phyloP scores from a whole-genome alignment of 2,888 invertebrate species.

The Athalia rosae region DNA sequence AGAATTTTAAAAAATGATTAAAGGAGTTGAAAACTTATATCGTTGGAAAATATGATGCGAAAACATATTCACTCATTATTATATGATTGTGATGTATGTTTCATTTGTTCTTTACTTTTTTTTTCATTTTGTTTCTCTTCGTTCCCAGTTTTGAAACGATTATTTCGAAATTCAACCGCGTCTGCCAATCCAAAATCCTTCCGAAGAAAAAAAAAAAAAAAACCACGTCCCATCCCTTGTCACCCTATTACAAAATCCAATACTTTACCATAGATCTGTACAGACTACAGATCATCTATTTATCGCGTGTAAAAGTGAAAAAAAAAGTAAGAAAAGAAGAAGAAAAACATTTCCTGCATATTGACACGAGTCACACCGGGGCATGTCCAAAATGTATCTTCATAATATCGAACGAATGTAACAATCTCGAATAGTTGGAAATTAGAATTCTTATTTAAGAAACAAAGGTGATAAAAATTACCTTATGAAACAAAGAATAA shows the following conservation, averaged over 20 bases:
- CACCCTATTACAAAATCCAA: slow-evolving; percentile 41
- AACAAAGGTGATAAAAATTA: no score
- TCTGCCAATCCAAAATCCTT: slow-evolving; percentile 54
- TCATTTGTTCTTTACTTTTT: slow-evolving; percentile 5
- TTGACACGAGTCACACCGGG: slow-evolving; percentile 45
- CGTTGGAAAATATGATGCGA: no score
- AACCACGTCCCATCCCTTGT: slow-evolving; percentile 50
- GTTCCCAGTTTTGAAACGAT: background rate
- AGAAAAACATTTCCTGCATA: slow-evolving; percentile 72
- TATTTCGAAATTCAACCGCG: slow-evolving; percentile 54
- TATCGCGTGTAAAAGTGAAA: background rate
- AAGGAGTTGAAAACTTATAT: slow-evolving; percentile 19
- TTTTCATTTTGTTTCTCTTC: background rate
- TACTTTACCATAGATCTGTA: no score
- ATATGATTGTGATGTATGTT: no score
- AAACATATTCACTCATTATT: no score
- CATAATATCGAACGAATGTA: no score
- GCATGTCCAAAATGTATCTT: background rate
- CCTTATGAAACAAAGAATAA: no score
- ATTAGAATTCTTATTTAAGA: no score
- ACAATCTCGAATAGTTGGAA: no score
- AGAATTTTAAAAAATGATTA: slow-evolving; percentile 45
- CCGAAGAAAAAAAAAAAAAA: background rate
- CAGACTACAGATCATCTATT: no score
- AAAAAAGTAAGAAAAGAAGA: slow-evolving; percentile 48